These are phyloP conservation scores for Conchocele bisecta DNA, from an alignment of 2,888 invertebrate genomes.

Conservation along the genomic window DNA sequence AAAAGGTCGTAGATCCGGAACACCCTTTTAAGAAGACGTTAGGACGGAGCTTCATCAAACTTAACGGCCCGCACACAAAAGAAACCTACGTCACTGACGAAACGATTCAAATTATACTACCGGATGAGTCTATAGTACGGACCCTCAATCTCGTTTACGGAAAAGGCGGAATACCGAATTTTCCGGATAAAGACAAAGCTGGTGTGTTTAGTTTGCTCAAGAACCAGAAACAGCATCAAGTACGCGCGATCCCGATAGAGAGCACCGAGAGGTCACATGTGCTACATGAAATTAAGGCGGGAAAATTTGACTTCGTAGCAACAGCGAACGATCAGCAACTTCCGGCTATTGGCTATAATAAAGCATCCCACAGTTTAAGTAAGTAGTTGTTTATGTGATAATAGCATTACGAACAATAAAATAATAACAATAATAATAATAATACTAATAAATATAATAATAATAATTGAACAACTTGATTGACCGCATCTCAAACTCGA, in stretches of 20 bases:
- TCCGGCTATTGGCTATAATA: neutral
- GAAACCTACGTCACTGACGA: slow-evolving; percentile 37
- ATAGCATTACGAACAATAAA: too few relatives aligned
- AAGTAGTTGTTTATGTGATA: too few relatives aligned
- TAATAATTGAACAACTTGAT: too few relatives aligned
- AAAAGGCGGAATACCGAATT: slow-evolving; percentile 15
- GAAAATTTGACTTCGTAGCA: slow-evolving; percentile 51
- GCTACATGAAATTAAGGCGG: slow-evolving; percentile 35
- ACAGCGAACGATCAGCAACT: slow-evolving; percentile 14
- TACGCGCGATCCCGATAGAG: slow-evolving; percentile 36
- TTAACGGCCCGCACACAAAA: slow-evolving; percentile 32
- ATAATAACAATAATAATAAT: too few relatives aligned
- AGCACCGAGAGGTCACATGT: slow-evolving; percentile 22
- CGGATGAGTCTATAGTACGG: slow-evolving; percentile 24
- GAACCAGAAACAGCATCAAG: slow-evolving; percentile 29
- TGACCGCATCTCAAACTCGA: too few relatives aligned
- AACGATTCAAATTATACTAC: slow-evolving; percentile 37
- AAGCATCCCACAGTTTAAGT: too few relatives aligned
- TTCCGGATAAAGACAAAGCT: slow-evolving; percentile 13
- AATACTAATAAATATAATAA: too few relatives aligned
- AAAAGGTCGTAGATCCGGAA: slow-evolving; percentile 18
- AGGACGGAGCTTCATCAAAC: slow-evolving; percentile 37
- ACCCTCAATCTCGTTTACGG: slow-evolving; percentile 48
- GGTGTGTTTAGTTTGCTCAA: slow-evolving; percentile 36
- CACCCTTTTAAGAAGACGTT: slow-evolving; percentile 7